phyloP scores from a whole-genome alignment of 2,797 vertebrate genomes.

The Sylvia borin region DNA sequence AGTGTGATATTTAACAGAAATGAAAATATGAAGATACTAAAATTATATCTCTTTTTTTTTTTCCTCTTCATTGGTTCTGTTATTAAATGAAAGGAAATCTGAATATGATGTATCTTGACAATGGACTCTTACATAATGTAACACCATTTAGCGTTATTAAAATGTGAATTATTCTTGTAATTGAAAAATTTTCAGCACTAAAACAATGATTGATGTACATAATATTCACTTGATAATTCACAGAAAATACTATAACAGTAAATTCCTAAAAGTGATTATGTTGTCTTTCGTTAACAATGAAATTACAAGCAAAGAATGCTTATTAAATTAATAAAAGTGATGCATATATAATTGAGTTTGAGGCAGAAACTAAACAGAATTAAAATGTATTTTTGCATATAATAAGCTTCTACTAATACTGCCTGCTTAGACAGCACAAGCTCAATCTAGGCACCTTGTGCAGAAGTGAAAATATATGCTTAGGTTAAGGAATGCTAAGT shows the following conservation, averaged over 20 bases:
- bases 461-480: background rate
- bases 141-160: constrained; percentile 52
- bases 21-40: constrained; percentile 44
- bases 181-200: background rate
- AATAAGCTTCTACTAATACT: background rate
- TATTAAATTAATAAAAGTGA: constrained; percentile 3
- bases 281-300: background rate
- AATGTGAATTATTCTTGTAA: constrained; percentile 47
- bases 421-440: background rate
- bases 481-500: background rate
- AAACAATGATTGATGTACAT: constrained; percentile 28
- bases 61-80: background rate
- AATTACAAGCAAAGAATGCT: background rate
- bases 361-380: background rate
- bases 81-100: constrained; percentile 57
- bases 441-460: background rate
- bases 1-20: constrained; percentile 58
- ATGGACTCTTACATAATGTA: constrained; percentile 24
- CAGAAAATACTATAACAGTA: constrained; percentile 23
- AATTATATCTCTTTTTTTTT: constrained; percentile 4
- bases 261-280: constrained; percentile 20
- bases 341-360: constrained; percentile 6
- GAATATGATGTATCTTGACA: constrained; percentile 44
- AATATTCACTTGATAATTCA: constrained; percentile 12
- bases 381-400: background rate